Percentiles rank a stretch among this genome's conserved stretches.
phyloP scores from a whole-genome alignment of 2,113 vertebrate species.

The Camelus bactrianus region DNA sequence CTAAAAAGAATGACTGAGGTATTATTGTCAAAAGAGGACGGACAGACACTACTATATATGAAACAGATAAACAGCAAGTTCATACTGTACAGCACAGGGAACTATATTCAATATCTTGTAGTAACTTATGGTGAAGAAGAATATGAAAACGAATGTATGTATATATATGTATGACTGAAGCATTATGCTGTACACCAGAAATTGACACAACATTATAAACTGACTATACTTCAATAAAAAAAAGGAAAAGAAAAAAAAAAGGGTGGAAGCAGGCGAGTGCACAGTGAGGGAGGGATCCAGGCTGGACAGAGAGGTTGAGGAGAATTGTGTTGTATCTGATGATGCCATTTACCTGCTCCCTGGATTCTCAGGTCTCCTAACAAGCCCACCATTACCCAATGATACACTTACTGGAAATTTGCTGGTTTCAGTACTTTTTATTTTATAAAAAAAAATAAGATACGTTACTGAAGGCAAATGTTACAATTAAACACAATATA shows the following conservation, averaged over 20 bases:
- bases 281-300: background rate
- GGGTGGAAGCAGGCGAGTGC: background rate
- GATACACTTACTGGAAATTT: background rate
- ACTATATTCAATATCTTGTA: too few species aligned
- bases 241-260: background rate
- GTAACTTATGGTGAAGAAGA: too few species aligned
- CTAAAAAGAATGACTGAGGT: background rate
- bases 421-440: background rate
- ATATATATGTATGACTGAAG: too few species aligned
- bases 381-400: background rate
- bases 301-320: background rate
- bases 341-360: background rate
- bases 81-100: too few species aligned
- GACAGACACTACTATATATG: too few species aligned
- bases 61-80: too few species aligned
- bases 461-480: background rate
- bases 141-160: too few species aligned
- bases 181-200: too few species aligned
- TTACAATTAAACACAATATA: slow-evolving; percentile 31
- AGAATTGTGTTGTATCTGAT: fast-evolving
- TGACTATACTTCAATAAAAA: too few species aligned
- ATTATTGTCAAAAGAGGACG: background rate
- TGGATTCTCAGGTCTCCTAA: background rate
- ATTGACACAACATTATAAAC: too few species aligned
- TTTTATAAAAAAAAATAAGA: background rate